phyloP scores from a whole-genome alignment of 2,888 invertebrate species.

The Galerucella calmariensis region DNA sequence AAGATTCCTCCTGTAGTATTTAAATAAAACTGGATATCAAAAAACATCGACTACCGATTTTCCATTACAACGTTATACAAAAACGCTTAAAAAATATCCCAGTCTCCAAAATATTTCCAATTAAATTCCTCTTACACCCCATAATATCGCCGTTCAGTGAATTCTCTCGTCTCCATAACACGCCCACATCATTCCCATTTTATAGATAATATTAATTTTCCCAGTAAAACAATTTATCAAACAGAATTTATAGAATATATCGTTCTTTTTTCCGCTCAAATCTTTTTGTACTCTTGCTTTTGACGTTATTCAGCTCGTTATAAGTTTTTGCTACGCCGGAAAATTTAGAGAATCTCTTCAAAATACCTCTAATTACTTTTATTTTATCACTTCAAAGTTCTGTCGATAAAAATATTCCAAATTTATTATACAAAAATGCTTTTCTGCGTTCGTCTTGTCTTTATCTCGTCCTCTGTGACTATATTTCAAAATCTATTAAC shows the following conservation, averaged over 20 bases:
- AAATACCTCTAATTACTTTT: neutral
- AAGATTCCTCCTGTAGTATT: too few relatives aligned
- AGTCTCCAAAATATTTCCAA: too few relatives aligned
- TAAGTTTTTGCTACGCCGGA: neutral
- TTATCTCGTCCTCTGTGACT: too few relatives aligned
- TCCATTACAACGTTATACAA: too few relatives aligned
- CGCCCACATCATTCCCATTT: neutral
- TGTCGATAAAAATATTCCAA: too few relatives aligned
- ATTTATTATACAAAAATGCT: too few relatives aligned
- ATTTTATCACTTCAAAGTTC: neutral
- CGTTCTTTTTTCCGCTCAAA: neutral
- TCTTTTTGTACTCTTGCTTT: neutral
- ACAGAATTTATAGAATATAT: neutral
- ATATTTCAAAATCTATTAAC: neutral
- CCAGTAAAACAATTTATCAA: neutral
- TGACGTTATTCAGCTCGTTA: neutral
- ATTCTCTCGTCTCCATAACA: constrained; percentile 47
- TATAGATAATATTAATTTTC: neutral
- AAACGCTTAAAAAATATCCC: too few relatives aligned
- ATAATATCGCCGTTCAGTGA: constrained; percentile 32
- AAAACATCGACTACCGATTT: too few relatives aligned
- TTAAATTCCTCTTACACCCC: too few relatives aligned
- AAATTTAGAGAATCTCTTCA: too few relatives aligned
- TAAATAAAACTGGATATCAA: too few relatives aligned
- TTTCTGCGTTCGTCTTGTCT: too few relatives aligned